Evolutionary conservation across 2,113 vertebrate species (phyloP), one percentile per base, ranked within the genome.

Genomic region (Odontophorus gujanensis): DNA sequence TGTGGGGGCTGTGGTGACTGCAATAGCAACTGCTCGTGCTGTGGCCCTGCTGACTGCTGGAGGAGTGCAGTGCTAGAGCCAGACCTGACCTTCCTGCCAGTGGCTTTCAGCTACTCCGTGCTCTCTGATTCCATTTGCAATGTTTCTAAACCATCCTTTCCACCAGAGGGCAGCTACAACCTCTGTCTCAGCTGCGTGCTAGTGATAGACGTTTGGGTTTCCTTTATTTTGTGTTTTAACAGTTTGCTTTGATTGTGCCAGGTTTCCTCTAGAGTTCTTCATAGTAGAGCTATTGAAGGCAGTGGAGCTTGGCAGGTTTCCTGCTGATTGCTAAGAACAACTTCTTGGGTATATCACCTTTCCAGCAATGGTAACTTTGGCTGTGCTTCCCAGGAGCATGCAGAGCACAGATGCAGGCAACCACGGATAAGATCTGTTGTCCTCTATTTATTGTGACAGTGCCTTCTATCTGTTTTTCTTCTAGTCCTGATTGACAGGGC

Each of bases 401-500:
- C 38, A 59, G 34, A 74, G 7, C n/a, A 67, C 3, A 28, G 30
- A 25, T 9, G 4, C 19, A 43, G 38, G 38, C 58, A 74, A 19
- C 20, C 20, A 10, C 11, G 7, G 20, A 26, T 62, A 48, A 72
- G 71, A 48, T 81, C 38, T 69, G 45, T 25, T 24, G 7, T 86
- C 5, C 16, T 85, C 24, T 67, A 14, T 17, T 16, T 34, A 13
- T 13, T 38, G 58, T 92, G 85, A 91, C 72, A 47, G 4, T 10
- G 3, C 17, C 8, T 45, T 45, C 45, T 74, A 34, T 88, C 18
- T 1, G 7, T 57, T 80, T 85, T 85, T 26, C 7, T 13, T 75
- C 38, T 76, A 99, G 99, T 77, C 17, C 94, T 99, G 26, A 97
- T 99, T 0, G 71, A 94, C 40, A 96, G 28, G 21, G 99, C 98